phyloP scores from a whole-genome alignment of 2,888 invertebrate species.

The Rhyacophila evoluta region DNA sequence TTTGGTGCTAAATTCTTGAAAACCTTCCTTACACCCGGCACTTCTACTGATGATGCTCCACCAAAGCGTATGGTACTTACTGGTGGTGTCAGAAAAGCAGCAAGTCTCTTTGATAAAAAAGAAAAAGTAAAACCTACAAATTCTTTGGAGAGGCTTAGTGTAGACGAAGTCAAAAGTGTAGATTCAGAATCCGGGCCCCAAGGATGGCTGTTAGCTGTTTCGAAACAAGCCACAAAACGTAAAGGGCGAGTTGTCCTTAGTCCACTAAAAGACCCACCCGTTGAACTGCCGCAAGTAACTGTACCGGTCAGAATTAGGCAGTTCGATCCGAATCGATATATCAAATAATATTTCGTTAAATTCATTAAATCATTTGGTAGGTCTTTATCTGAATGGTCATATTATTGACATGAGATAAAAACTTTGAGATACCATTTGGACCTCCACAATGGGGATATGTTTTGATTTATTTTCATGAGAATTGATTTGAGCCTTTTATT shows the following conservation, averaged over 20 bases:
- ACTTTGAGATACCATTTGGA: too few relatives aligned
- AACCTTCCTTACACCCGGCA: neutral
- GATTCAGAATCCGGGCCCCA: neutral
- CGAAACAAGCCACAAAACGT: neutral
- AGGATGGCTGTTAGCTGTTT: neutral
- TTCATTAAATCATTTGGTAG: neutral
- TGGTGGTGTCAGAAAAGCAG: neutral
- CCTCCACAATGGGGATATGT: too few relatives aligned
- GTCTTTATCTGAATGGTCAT: too few relatives aligned
- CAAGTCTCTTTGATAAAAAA: neutral
- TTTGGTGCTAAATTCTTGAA: neutral
- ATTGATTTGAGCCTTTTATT: too few relatives aligned
- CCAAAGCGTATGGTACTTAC: neutral
- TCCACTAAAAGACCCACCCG: slow-evolving; percentile 54
- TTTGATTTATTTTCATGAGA: too few relatives aligned
- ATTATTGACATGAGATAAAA: too few relatives aligned
- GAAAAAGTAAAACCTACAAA: neutral
- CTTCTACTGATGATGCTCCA: neutral
- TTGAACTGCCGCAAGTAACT: slow-evolving; percentile 67
- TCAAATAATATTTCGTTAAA: neutral
- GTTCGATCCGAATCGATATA: slow-evolving; percentile 57
- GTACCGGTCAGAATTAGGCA: slow-evolving; percentile 67
- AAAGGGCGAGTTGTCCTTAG: slow-evolving; percentile 29
- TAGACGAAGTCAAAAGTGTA: neutral
- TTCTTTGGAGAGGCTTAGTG: neutral